phyloP scores from a whole-genome alignment of 2,113 vertebrate species.

The Diphyllodes magnificus region DNA sequence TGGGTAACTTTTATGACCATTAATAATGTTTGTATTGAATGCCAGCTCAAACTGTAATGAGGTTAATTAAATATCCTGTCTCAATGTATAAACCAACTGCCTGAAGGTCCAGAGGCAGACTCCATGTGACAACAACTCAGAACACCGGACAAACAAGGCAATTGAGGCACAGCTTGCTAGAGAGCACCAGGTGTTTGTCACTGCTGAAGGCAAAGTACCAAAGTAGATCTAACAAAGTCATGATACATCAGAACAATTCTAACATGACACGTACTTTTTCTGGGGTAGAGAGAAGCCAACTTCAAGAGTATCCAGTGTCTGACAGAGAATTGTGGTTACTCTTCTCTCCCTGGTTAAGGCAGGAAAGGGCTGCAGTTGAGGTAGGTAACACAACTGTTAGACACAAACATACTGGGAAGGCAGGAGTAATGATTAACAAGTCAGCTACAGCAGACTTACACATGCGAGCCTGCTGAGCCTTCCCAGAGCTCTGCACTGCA shows the following conservation, averaged over 20 bases:
- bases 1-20: conserved; percentile 35
- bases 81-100: not conserved
- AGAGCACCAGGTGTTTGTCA: not conserved
- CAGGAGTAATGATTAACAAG: not conserved
- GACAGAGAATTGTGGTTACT: not conserved
- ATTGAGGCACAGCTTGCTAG: not conserved
- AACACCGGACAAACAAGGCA: not conserved
- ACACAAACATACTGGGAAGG: not conserved
- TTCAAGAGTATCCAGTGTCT: not conserved
- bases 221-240: not conserved
- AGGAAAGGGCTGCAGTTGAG: not conserved
- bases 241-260: not conserved
- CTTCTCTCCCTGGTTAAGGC: not conserved
- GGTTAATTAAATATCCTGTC: conserved; percentile 29
- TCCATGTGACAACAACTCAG: not conserved
- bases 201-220: not conserved
- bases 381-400: not conserved
- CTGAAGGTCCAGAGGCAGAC: not conserved
- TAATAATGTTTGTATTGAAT: conserved; percentile 48
- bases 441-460: not conserved
- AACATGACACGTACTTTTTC: not conserved
- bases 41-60: not conserved
- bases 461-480: not conserved
- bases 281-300: not conserved
- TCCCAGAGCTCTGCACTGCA: not conserved